phyloP scores from a whole-genome alignment of 2,113 vertebrate species.

The Apus apus region DNA sequence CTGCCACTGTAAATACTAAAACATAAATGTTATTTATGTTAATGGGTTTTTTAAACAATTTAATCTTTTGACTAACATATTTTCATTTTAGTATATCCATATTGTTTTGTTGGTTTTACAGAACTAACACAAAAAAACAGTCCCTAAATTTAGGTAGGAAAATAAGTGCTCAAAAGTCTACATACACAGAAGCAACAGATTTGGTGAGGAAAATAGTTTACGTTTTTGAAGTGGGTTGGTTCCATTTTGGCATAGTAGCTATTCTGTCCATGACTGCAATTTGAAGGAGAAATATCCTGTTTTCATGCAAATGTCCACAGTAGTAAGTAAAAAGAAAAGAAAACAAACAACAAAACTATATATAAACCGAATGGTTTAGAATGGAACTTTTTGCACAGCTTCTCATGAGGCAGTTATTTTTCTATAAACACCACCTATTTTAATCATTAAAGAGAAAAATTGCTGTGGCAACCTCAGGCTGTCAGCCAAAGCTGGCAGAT shows the following conservation, averaged over 20 bases:
- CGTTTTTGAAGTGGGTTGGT: constrained; percentile 52
- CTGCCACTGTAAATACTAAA: background rate
- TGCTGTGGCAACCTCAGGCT: constrained; percentile 31
- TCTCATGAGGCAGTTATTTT: constrained; percentile 52
- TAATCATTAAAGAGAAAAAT: constrained; percentile 61
- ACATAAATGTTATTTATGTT: background rate
- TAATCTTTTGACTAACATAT: background rate
- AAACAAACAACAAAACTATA: constrained; percentile 70
- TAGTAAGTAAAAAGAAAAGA: constrained; percentile 63
- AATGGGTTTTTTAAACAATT: background rate
- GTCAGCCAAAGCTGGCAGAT: constrained; percentile 40
- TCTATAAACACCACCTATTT: constrained; percentile 63
- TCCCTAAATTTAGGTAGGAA: constrained; percentile 44
- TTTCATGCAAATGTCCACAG: constrained; percentile 66
- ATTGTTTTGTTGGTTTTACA: constrained; percentile 2
- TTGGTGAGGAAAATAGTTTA: constrained; percentile 27
- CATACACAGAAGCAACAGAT: constrained; percentile 50
- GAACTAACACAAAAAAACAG: background rate
- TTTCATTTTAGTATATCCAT: background rate
- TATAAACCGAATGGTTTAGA: constrained; percentile 64
- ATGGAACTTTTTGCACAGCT: constrained; percentile 55
- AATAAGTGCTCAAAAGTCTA: constrained; percentile 20
- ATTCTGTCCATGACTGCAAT: constrained; percentile 57
- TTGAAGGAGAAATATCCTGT: constrained; percentile 68
- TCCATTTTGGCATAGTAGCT: constrained; percentile 37